Base-by-base conservation (phyloP, 2,888 invertebrate genomes). In the Pilophorus perplexus region DNA sequence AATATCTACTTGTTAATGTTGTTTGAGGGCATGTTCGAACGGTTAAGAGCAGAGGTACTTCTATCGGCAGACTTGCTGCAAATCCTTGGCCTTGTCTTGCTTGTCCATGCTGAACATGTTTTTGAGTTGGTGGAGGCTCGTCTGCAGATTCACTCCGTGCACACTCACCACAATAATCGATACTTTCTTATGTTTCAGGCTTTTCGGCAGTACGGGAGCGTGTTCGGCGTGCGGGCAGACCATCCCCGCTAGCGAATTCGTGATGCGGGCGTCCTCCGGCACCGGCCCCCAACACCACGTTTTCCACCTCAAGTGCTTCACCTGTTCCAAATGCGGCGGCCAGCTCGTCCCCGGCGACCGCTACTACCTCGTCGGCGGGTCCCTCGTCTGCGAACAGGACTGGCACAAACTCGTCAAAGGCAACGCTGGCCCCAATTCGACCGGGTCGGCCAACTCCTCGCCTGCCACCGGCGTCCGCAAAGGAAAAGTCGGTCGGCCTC, bases 231-330 rank as follows among this genome's bases (percentile, higher is more conserved):
- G 95, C 80, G 90, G 91, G 73, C 91, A 90, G 80, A 86, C 86
- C 77, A 95, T 95, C 80, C 93, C 94, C 64, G 90, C 94, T 75
- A 89, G 86, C 80, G 95, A 95, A 80, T 86, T 93, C 79, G 93
- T 95, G 75, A 93, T 93, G 89, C 84, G 91, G 79, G 87, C 88
- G 74, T 18, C 81, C 38, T 72, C 71, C 71, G 73, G 69, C 69
- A 71, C 71, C 65, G 79, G 78, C 73, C 78, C 78, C 74, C 80
- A 77, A 77, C 82, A 85, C 75, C 80, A 84, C 72, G 91, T 93
- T 75, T 94, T 92, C 84, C 95, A 95, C 83, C 85, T 93, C 80
- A 93, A 93, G 82, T 95, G 94, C 82, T 95, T 95, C 83, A 86
- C 89, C 74, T 95, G 95, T 84, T 91, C 90, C 80, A 93, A 93